Percentiles rank a stretch among this genome's conserved stretches.
phyloP scores from a whole-genome alignment of 2,797 vertebrate genomes.

The Chrysocyon brachyurus region DNA sequence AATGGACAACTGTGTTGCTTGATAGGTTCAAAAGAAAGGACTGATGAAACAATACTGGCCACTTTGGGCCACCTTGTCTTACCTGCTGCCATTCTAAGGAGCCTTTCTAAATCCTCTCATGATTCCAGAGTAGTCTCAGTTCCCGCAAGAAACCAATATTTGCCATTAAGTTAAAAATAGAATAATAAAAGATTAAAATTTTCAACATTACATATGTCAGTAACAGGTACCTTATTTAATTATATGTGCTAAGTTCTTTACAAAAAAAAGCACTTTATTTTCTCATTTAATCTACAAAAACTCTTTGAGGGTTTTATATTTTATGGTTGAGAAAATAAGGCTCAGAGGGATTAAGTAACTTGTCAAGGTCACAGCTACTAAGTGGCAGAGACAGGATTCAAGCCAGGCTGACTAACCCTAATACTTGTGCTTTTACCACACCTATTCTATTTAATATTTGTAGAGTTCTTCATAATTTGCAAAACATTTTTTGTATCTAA shows the following conservation, averaged over 20 bases:
- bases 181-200: constrained; percentile 9
- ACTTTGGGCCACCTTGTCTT: not conserved
- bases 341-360: not conserved
- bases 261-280: not conserved
- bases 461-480: constrained; percentile 49
- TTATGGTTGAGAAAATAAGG: constrained; percentile 44
- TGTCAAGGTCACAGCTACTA: not conserved
- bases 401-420: not conserved
- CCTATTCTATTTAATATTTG: constrained; percentile 23
- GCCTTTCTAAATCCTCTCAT: not conserved
- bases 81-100: not conserved
- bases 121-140: not conserved
- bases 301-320: constrained; percentile 57
- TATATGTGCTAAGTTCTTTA: not conserved
- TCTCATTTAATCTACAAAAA: constrained; percentile 53
- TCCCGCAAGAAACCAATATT: not conserved
- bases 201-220: not conserved
- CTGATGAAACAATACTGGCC: not conserved
- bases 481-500: constrained; percentile 39
- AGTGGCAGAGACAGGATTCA: not conserved
- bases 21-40: not conserved
- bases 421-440: not conserved
- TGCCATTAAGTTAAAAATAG: constrained; percentile 20
- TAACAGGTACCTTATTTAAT: not conserved
- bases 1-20: not conserved